Percentiles rank a stretch among this genome's conserved stretches.
phyloP scores from a whole-genome alignment of 2,113 vertebrate species.

The Colaptes auratus region DNA sequence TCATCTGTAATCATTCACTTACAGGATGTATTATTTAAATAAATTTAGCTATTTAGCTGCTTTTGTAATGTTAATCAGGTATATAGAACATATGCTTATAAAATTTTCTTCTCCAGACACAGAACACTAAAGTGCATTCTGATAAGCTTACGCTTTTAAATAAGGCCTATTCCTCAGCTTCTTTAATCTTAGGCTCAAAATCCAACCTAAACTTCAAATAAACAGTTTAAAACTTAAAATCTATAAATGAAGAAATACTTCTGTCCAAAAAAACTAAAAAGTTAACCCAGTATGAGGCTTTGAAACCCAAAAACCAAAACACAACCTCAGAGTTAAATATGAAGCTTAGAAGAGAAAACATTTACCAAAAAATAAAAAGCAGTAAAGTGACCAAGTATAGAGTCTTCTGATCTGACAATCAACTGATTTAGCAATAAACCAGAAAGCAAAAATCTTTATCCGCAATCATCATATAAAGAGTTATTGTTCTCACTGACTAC shows the following conservation, averaged over 20 bases:
- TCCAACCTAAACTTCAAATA: background rate
- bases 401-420: background rate
- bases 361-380: background rate
- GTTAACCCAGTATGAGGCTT: background rate
- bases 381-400: background rate
- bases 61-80: constrained; percentile 15
- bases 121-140: constrained; percentile 9
- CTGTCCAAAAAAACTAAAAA: background rate
- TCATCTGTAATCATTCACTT: background rate
- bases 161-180: background rate
- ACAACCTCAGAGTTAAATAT: background rate
- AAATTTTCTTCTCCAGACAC: constrained; percentile 24
- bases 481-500: background rate
- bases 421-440: background rate
- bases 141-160: constrained; percentile 8
- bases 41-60: constrained; percentile 8
- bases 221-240: background rate
- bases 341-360: background rate
- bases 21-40: background rate
- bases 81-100: constrained; percentile 28
- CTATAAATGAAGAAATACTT: background rate
- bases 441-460: background rate
- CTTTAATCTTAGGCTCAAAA: background rate
- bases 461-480: background rate
- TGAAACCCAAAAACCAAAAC: background rate